A percentile compares a stretch with the other conserved stretches of the same genome.
Conservation (phyloP, 2,797 vertebrate genomes). For the Pseudotriccus pelzelni region DNA sequence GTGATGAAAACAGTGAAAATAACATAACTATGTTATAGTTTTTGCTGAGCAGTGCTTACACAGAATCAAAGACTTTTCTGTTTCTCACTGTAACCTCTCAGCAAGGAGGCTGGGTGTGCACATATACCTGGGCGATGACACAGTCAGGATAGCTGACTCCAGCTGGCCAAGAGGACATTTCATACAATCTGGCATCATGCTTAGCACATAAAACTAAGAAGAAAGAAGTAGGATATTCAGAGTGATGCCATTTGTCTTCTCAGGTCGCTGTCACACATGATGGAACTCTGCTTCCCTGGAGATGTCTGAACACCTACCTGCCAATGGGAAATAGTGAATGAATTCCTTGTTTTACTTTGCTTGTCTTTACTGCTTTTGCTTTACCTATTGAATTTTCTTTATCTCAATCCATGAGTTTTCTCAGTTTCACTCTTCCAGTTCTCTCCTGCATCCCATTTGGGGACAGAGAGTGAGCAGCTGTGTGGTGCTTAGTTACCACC, state of each 20-base stretch:
- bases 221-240: not conserved
- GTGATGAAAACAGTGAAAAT: not conserved
- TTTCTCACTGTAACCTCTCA: not conserved
- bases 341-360: not conserved
- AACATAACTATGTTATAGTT: fast-evolving
- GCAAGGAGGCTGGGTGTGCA: too few relatives aligned
- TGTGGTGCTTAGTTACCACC: not conserved
- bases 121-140: too few relatives aligned
- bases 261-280: not conserved
- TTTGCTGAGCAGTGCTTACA: not conserved
- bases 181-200: fast-evolving
- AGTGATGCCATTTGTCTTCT: not conserved
- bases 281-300: not conserved
- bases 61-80: not conserved
- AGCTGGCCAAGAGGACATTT: not conserved
- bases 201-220: not conserved
- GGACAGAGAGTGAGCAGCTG: not conserved
- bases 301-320: not conserved
- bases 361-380: not conserved
- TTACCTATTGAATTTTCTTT: not conserved
- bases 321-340: not conserved
- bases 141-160: not conserved
- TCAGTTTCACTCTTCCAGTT: not conserved
- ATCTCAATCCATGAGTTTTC: not conserved
- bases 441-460: fast-evolving